Evolutionary conservation across 2,797 vertebrate genomes (phyloP).

Genomic region (Siniperca undulata): DNA sequence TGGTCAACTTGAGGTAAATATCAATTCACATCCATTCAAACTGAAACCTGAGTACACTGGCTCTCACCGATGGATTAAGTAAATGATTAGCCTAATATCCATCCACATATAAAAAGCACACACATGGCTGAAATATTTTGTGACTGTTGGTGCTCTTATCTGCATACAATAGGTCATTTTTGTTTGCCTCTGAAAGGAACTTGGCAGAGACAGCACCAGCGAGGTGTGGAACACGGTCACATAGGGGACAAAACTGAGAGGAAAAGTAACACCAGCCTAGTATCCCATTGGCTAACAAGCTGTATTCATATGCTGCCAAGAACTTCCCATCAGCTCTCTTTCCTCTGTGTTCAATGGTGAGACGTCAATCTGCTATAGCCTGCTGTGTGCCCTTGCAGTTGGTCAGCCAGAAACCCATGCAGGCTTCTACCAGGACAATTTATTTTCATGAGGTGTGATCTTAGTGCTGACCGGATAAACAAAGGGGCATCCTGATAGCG

Average conservation of each 20-base stretch:
- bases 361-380: constrained; percentile 38
- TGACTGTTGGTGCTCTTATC: constrained; percentile 10
- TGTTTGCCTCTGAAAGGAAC: constrained; percentile 31
- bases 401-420: constrained; percentile 29
- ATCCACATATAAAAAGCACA: constrained; percentile 13
- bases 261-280: constrained; percentile 43
- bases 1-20: constrained; percentile 2
- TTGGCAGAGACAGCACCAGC: constrained; percentile 9
- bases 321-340: constrained; percentile 41
- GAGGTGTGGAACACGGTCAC: constrained; percentile 39
- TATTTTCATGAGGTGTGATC: constrained; percentile 24
- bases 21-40: constrained; percentile 18
- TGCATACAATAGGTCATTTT: constrained; percentile 37
- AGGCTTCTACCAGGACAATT: neutral
- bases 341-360: constrained; percentile 23
- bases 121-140: constrained; percentile 11
- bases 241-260: constrained; percentile 32
- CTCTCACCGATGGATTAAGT: neutral
- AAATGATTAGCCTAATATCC: constrained; percentile 46
- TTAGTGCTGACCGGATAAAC: neutral
- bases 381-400: constrained; percentile 55
- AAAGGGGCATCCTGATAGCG: neutral
- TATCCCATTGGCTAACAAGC: constrained; percentile 33
- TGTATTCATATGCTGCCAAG: constrained; percentile 44
- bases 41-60: neutral